A percentile compares a stretch with the other conserved stretches of the same genome.
phyloP scores from a whole-genome alignment of 2,113 vertebrate genomes.

The Sander vitreus region DNA sequence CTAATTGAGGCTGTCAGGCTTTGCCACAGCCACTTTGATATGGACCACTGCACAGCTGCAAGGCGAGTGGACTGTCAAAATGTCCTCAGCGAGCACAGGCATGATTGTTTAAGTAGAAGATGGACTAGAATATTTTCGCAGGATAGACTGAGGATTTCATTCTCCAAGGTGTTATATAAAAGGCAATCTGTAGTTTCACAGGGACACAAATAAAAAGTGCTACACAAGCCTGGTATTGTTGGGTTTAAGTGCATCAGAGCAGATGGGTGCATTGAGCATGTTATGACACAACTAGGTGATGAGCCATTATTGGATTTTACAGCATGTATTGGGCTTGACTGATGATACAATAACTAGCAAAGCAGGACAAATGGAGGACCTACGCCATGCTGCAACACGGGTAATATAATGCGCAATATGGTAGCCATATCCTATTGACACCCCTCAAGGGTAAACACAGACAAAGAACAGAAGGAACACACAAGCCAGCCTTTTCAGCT shows the following conservation, averaged over 20 bases:
- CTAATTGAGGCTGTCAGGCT: conserved; percentile 67
- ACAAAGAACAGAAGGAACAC: conserved; percentile 72
- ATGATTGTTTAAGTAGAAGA: conserved; percentile 29
- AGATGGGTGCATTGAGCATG: background rate
- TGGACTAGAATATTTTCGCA: conserved; percentile 29
- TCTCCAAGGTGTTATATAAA: conserved; percentile 1
- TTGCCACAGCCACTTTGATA: conserved; percentile 59
- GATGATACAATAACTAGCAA: conserved; percentile 40
- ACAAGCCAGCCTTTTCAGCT: conserved; percentile 57
- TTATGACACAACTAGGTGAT: conserved; percentile 23
- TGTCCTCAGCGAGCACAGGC: background rate
- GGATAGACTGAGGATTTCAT: conserved; percentile 8
- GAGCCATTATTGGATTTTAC: conserved; percentile 30
- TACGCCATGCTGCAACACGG: conserved; percentile 37
- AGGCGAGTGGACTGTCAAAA: conserved; percentile 43
- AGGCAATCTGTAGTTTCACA: conserved; percentile 1
- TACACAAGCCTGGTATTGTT: background rate
- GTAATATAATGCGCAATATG: conserved; percentile 66
- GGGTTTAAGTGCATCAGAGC: background rate
- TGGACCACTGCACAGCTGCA: conserved; percentile 59
- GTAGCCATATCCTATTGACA: conserved; percentile 66
- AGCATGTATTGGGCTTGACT: conserved; percentile 15
- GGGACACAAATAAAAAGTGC: background rate
- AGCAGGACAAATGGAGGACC: conserved; percentile 42
- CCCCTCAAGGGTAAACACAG: conserved; percentile 75